Evolutionary conservation across 2,113 vertebrate species (phyloP).

Genomic region (Apodemus sylvaticus): DNA sequence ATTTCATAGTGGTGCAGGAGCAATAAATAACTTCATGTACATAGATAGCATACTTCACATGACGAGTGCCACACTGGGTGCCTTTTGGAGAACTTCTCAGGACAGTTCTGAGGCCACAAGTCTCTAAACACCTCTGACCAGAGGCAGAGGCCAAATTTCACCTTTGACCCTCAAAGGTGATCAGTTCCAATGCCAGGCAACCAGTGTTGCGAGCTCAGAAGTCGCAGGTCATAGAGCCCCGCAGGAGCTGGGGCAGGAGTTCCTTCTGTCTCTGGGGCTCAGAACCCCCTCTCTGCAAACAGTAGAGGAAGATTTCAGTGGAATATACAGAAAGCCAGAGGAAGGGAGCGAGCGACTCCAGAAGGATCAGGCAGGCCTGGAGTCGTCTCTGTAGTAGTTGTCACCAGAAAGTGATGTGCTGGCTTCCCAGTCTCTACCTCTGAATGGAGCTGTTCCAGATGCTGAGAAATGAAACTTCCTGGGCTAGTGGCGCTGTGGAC

Average conservation of each 20-base stretch:
- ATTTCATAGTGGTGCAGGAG: neutral
- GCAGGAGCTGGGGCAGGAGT: neutral
- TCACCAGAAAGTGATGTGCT: neutral
- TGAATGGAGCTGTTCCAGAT: neutral
- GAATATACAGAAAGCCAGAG: neutral
- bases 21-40: neutral
- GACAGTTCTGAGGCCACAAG: neutral
- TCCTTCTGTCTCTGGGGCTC: neutral
- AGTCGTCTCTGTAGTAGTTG: too few relatives aligned
- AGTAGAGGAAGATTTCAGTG: neutral
- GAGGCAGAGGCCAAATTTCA: neutral
- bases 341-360: neutral
- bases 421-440: neutral
- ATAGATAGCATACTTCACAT: neutral
- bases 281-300: neutral
- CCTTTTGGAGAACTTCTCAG: neutral
- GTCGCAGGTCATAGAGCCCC: neutral
- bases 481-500: neutral
- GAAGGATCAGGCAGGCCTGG: neutral
- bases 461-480: neutral
- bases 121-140: neutral
- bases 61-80: rapidly evolving
- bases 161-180: neutral
- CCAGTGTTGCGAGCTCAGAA: too few relatives aligned
- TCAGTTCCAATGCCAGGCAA: too few relatives aligned